phyloP scores from a whole-genome alignment of 1,140 invertebrate species.

The Archivesica marissinica region DNA sequence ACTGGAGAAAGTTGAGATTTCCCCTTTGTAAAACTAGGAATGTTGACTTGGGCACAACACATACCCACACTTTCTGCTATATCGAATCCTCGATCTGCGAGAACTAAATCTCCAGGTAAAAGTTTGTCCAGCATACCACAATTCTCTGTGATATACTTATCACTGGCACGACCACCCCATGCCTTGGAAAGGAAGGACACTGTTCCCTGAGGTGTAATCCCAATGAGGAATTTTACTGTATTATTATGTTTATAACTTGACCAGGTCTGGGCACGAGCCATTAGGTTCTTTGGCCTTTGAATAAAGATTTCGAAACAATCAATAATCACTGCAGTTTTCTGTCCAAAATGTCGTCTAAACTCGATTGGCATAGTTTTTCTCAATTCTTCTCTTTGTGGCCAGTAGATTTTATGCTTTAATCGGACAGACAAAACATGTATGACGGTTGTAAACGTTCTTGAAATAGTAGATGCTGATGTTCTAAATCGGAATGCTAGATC shows the following conservation, averaged over 20 bases:
- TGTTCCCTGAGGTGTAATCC: background rate
- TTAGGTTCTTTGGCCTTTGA: no score
- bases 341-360: no score
- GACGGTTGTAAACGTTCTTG: no score
- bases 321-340: no score
- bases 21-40: conserved; percentile 36
- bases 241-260: conserved; percentile 29
- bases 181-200: conserved; percentile 21
- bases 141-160: background rate
- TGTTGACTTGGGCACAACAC: conserved; percentile 39
- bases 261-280: conserved; percentile 49
- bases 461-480: no score
- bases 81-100: conserved; percentile 49
- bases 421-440: no score
- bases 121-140: conserved; percentile 18
- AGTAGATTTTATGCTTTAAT: no score
- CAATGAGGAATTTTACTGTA: conserved; percentile 36
- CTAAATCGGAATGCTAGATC: no score
- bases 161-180: conserved; percentile 21
- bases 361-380: no score
- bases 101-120: conserved; percentile 39
- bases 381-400: no score
- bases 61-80: no score
- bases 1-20: conserved; percentile 10
- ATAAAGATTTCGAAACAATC: no score